Evolutionary conservation across 2,797 vertebrate species (phyloP).

Genomic region (Anguilla obscura): DNA sequence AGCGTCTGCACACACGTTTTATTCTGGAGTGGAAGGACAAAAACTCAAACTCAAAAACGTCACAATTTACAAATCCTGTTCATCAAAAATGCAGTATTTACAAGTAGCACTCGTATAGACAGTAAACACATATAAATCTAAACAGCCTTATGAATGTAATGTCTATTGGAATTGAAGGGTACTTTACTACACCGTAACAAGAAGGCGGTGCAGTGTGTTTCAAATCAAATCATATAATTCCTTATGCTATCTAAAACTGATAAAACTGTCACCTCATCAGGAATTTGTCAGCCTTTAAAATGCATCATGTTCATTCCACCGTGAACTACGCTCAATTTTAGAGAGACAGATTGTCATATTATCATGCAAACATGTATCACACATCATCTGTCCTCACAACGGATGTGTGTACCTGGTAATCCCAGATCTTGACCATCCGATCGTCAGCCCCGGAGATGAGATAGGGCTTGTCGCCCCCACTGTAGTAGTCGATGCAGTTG

Average conservation of each 20-base stretch:
- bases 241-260: background rate
- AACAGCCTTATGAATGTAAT: background rate
- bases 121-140: background rate
- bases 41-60: background rate
- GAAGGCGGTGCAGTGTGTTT: background rate
- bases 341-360: background rate
- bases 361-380: background rate
- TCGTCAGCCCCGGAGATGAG: slow-evolving; percentile 97
- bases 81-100: background rate
- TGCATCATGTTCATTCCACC: background rate
- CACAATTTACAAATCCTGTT: background rate
- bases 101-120: background rate
- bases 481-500: slow-evolving; percentile 98
- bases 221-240: background rate
- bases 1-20: slow-evolving; percentile 97
- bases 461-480: slow-evolving; percentile 96
- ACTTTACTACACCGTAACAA: background rate
- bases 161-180: background rate
- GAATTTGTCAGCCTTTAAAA: background rate
- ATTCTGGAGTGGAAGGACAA: slow-evolving; percentile 73
- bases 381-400: background rate
- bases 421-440: slow-evolving; percentile 97
- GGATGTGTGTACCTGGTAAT: slow-evolving; percentile 84
- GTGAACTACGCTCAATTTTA: background rate
- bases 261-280: background rate